A percentile compares a stretch with the other conserved stretches of the same genome.
phyloP scores from a whole-genome alignment of 2,888 invertebrate species.

The Leuctra nigra region DNA sequence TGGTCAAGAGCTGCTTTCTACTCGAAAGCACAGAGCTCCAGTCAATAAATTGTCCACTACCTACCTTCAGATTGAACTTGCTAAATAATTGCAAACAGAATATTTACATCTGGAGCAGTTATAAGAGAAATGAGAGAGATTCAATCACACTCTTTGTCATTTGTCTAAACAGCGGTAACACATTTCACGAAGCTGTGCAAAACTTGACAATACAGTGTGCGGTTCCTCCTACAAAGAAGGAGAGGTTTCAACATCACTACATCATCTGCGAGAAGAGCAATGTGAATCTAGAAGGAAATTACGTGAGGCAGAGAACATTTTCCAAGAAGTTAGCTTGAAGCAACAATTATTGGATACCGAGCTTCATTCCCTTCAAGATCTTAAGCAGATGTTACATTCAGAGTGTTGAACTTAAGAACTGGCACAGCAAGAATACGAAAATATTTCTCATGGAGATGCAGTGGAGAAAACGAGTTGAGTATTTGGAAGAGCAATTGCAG shows the following conservation, averaged over 20 bases:
- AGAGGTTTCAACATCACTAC: constrained; percentile 34
- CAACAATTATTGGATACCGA: constrained; percentile 36
- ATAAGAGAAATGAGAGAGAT: constrained; percentile 31
- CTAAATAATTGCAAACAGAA: constrained; percentile 43
- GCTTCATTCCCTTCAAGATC: constrained; percentile 22
- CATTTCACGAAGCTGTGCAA: constrained; percentile 42
- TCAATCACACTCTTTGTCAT: constrained; percentile 27
- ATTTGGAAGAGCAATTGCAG: constrained; percentile 19
- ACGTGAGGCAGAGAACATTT: constrained; percentile 34
- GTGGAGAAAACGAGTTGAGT: constrained; percentile 6
- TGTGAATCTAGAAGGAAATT: constrained; percentile 35
- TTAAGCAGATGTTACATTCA: constrained; percentile 15
- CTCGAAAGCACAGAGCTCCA: constrained; percentile 27
- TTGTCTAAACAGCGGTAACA: constrained; percentile 34
- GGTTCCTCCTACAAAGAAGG: constrained; percentile 41
- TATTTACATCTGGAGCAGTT: constrained; percentile 35
- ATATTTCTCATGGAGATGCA: constrained; percentile 34
- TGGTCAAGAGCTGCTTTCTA: constrained; percentile 29
- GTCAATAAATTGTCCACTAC: constrained; percentile 41
- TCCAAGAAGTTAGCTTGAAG: constrained; percentile 35
- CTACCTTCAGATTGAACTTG: constrained; percentile 46
- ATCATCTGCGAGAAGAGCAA: constrained; percentile 35
- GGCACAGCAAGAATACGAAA: constrained; percentile 36
- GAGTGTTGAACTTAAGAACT: constrained; percentile 34
- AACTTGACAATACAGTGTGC: constrained; percentile 48